Base-by-base conservation (phyloP, 23 tunicate species). In the Trididemnum nubilum region DNA sequence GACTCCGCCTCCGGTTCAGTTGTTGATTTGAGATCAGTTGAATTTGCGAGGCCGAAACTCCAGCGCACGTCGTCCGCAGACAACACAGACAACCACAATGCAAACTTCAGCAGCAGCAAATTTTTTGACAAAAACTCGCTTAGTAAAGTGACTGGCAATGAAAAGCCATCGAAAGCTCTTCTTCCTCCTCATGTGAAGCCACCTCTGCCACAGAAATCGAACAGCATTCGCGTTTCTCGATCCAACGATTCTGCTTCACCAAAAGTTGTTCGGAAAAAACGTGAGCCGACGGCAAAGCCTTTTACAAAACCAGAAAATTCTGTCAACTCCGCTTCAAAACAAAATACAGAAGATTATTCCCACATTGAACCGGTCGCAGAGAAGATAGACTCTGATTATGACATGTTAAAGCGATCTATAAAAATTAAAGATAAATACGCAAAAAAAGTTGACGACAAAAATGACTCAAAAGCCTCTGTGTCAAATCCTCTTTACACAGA, bases 11-110 rank as follows among this genome's bases (percentile, higher is more conserved):
- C 57, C 15, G 67, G 28, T 22, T 61, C 67, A 61, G 67, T 61
- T 61, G 5, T 22, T 61, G 67, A 61, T 61, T 24, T 61, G 5
- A 22, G 26, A 5, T 61, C 67, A 26, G 29, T 24, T 61, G 5
- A 22, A n/a, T 61, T 24, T 3, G 4, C 3, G 25, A 61, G 26
- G 29, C 67, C 26, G 22, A 61, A 24, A 5, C 29, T 61, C 26
- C 67, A 51, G 54, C 63, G 80, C 34, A 75, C 80, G 27, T 19
- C 54, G 33, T 75, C 80, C 54, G 36, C 50, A 28, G 80, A 72
- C 51, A 72, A 72, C 15, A 7, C 54, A 15, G 77, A 22, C 3
- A 49, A 50, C 32, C 30, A 2, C 2, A 44, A 2, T 25, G 77
- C 38, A 27, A 49, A 50, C 32, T 15, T 25, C 2, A 44, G 1